Evolutionary conservation across 2,113 vertebrate genomes (phyloP).

Genomic region (Amblyopsis rosae): DNA sequence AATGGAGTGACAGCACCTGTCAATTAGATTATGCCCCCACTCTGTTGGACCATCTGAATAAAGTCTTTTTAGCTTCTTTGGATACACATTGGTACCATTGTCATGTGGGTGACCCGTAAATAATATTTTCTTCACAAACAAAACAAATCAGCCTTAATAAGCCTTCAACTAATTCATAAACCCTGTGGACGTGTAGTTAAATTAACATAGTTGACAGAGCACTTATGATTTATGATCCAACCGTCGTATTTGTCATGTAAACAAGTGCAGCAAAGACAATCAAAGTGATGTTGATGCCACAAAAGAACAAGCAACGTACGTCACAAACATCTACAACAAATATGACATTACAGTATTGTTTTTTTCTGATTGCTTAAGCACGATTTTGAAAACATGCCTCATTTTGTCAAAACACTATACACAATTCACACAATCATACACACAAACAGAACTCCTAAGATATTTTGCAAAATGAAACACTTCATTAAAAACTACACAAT

Average conservation of each 20-base stretch:
- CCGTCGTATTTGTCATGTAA: not conserved
- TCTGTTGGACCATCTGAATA: not conserved
- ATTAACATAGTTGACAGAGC: not conserved
- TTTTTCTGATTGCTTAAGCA: too few species aligned
- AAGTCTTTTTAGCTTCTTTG: not conserved
- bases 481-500: too few species aligned
- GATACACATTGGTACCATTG: not conserved
- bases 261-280: not conserved
- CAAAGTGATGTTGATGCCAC: not conserved
- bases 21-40: not conserved
- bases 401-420: too few species aligned
- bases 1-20: not conserved
- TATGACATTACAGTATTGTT: too few species aligned
- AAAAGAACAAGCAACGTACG: not conserved
- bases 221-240: not conserved
- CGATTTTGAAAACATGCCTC: too few species aligned
- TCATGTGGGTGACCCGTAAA: not conserved
- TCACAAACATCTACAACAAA: too few species aligned
- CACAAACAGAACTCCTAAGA: too few species aligned
- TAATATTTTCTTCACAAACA: not conserved
- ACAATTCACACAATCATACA: too few species aligned
- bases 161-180: not conserved
- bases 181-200: not conserved
- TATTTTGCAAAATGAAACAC: too few species aligned
- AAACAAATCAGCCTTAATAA: too few species aligned